Base-by-base conservation (phyloP, 2,888 invertebrate genomes). In the Entomobrya multifasciata region DNA sequence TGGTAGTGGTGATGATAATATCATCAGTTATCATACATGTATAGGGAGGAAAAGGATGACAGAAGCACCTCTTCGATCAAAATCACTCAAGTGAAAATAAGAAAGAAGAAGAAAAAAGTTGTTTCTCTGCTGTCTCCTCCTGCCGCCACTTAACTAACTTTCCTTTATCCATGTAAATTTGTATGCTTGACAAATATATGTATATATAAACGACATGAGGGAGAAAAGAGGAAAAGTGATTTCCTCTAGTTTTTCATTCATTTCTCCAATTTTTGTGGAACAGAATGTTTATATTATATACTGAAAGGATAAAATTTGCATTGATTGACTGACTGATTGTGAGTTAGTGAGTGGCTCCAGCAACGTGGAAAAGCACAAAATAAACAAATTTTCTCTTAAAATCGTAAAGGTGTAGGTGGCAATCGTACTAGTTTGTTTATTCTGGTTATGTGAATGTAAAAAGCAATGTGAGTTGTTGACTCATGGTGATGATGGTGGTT, bases 321-420 rank as follows among this genome's bases (percentile, higher is more conserved):
- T 74, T 74, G 74, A 74, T 74, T 74, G 74, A 55, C 74, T 74
- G 74, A 74, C 74, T 55, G 74, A 74, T 52, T 55, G 74, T 55
- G n/a, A 27, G 72, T 17, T 25, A 70, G 70, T 70, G 52, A 55
- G 72, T 15, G 52, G 47, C n/a, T 52, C 72, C 49, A 17, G 36
- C 52, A 52, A 55, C 5, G 30, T 74, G 55, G 30, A 52, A 74
- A 52, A 30, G 52, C 52, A 36, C n/a, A 70, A 22, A 52, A 74
- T 27, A 67, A 44, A 36, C 36, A 36, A 36, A 36, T 36, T 36
- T 6, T 36, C 36, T 36, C 36, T 36, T 36, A 36, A 36, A 4
- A 6, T 36, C 8, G 36, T 36, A 36, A 6, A 8, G 5, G 36
- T 8, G 36, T 8, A 36, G 36, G 36, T 36, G 36, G 8, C 36